Percentiles rank a stretch among this genome's conserved stretches.
These are phyloP conservation scores for Druon quercuslanigerum DNA, from an alignment of 1,140 invertebrate genomes.

Conservation along the genomic window DNA sequence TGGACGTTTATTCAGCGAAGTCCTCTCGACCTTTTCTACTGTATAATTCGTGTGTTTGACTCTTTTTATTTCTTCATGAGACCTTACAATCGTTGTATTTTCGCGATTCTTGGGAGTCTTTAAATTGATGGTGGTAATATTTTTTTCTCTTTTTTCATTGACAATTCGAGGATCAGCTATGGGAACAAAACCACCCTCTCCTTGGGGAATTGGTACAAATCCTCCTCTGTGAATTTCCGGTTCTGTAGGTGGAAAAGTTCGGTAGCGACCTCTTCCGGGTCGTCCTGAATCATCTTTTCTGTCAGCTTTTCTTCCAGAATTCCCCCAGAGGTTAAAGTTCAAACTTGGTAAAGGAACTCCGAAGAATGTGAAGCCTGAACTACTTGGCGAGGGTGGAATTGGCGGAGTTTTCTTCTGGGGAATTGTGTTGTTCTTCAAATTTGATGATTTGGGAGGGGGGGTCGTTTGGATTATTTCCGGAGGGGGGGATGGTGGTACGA, in stretches of 20 bases:
- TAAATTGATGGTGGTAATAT: not conserved
- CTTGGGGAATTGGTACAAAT: constrained; percentile 83
- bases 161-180: constrained; percentile 77
- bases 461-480: constrained; percentile 34
- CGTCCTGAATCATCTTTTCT: constrained; percentile 69
- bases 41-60: constrained; percentile 59
- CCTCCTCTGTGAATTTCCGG: constrained; percentile 83
- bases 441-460: constrained; percentile 34
- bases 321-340: constrained; percentile 81
- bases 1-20: constrained; percentile 41
- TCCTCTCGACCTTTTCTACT: constrained; percentile 59
- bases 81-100: constrained; percentile 35
- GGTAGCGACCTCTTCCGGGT: constrained; percentile 61
- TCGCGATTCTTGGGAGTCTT: constrained; percentile 24
- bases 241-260: constrained; percentile 73
- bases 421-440: constrained; percentile 43
- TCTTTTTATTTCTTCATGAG: constrained; percentile 47
- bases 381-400: constrained; percentile 67
- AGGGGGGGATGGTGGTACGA: constrained; percentile 30
- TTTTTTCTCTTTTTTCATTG: constrained; percentile 22
- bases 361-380: constrained; percentile 86
- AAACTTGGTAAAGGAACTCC: constrained; percentile 86
- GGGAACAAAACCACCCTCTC: constrained; percentile 82
- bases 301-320: constrained; percentile 73
- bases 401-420: constrained; percentile 54